phyloP scores from a whole-genome alignment of 2,888 invertebrate genomes.

The Troides oblongomaculatus region DNA sequence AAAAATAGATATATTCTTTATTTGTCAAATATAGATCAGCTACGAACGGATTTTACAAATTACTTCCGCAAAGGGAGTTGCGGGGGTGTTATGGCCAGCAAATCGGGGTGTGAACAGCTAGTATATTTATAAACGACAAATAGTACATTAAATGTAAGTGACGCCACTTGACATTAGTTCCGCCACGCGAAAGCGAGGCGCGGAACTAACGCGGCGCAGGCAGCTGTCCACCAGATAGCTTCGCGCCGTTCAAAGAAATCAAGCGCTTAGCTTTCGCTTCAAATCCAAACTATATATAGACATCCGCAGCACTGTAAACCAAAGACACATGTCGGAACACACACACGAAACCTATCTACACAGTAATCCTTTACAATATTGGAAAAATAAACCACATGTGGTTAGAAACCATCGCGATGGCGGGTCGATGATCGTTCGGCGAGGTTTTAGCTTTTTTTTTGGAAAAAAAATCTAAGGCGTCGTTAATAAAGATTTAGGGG shows the following conservation, averaged over 20 bases:
- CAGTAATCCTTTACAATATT: constrained; percentile 67
- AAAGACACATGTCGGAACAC: constrained; percentile 57
- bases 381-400: constrained; percentile 35
- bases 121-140: too few species aligned
- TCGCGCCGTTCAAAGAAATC: constrained; percentile 18
- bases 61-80: too few species aligned
- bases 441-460: constrained; percentile 32
- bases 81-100: too few species aligned
- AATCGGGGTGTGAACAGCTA: too few species aligned
- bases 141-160: too few species aligned
- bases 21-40: too few species aligned
- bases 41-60: too few species aligned
- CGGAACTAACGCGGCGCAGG: not conserved
- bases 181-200: not conserved
- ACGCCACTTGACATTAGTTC: constrained; percentile 1
- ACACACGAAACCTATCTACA: constrained; percentile 60
- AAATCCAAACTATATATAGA: constrained; percentile 21
- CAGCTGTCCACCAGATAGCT: constrained; percentile 9
- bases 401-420: constrained; percentile 36
- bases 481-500: constrained; percentile 61
- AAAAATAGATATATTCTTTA: too few species aligned
- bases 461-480: constrained; percentile 41
- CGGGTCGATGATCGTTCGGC: constrained; percentile 47
- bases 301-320: constrained; percentile 34
- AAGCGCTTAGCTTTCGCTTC: constrained; percentile 13